Base-by-base conservation (phyloP, 2,797 vertebrate genomes). In the Cynodonichthys magdalenae region DNA sequence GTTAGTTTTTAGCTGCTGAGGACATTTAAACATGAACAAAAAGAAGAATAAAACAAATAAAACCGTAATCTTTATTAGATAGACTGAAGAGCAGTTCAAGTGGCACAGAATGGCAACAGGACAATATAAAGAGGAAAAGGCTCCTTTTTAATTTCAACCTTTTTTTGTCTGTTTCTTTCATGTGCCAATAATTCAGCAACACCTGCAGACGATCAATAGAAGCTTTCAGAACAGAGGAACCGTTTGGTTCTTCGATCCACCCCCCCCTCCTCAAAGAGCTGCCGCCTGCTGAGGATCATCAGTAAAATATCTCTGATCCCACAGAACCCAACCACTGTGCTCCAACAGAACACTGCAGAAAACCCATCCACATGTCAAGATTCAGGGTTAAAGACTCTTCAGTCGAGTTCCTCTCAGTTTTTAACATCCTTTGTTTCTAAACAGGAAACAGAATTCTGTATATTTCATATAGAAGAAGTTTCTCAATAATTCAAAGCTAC, bases 41-140 rank as follows among this genome's bases (percentile, higher is more conserved):
- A 66, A 5, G 3, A 2, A 4, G 17, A 54, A 15, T 6, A 18
- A 60, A 39, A 62, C 68, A 27, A 34, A 42, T 77, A 56, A 87
- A 88, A 87, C 84, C 82, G 78, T 62, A 56, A 77, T 54, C 66
- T 92, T 92, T 90, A 90, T 90, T 86, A 74, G 63, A 82, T 81
- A 84, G 77, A 74, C 45, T 82, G 66, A 80, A 53, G 72, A 53
- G 63, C 61, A 61, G 54, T 75, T 67, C 66, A 75, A 51, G 53
- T 61, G 75, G 74, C 75, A 85, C 55, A 68, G 59, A 56, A 59
- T 66, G 74, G 70, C 79, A 77, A 66, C 76, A 66, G 53, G 60
- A 84, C 66, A 75, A 77, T 82, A 59, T 79, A 57, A 56, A 64
- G 6, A 20, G 28, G 17, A 68, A 79, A 81, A 86, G 78, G 79